These are phyloP conservation scores for Xylophagus ater DNA, from an alignment of 2,888 invertebrate species.

Conservation along the genomic window DNA sequence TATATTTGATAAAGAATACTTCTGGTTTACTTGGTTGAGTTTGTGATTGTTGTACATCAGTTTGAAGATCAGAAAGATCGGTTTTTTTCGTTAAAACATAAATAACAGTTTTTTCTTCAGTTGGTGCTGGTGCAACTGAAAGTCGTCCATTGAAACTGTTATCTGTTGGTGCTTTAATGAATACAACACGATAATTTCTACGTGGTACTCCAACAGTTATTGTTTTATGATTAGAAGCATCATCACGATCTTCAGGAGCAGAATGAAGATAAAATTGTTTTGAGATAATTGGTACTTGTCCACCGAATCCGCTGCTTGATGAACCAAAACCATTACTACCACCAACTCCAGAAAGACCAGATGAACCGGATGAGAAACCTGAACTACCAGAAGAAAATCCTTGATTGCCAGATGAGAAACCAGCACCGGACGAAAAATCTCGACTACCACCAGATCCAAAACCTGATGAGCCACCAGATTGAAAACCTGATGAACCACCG, in stretches of 20 bases:
- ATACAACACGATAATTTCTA: conserved; percentile 17
- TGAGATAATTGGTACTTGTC: conserved; percentile 14
- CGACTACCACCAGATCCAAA: background rate
- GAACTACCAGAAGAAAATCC: background rate
- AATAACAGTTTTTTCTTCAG: conserved; percentile 34
- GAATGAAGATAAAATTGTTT: conserved; percentile 17
- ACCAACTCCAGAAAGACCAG: background rate
- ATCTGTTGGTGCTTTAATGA: conserved; percentile 17
- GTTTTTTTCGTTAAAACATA: conserved; percentile 37
- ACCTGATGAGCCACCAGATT: conserved; percentile 5
- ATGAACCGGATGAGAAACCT: background rate
- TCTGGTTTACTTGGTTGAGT: conserved; percentile 35
- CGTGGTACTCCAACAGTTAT: conserved; percentile 25
- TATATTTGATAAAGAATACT: conserved; percentile 40
- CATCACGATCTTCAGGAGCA: conserved; percentile 17
- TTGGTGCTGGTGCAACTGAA: background rate
- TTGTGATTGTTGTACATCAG: conserved; percentile 31
- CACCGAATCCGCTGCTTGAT: too few relatives aligned
- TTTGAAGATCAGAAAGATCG: conserved; percentile 30
- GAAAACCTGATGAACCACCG: conserved; percentile 7
- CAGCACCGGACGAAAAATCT: background rate
- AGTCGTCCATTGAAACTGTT: conserved; percentile 12
- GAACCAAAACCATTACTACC: conserved; percentile 3
- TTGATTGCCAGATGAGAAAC: background rate
- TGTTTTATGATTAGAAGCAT: conserved; percentile 7